These are phyloP conservation scores for Ips nitidus DNA, from an alignment of 1,140 invertebrate species.

Conservation along the genomic window DNA sequence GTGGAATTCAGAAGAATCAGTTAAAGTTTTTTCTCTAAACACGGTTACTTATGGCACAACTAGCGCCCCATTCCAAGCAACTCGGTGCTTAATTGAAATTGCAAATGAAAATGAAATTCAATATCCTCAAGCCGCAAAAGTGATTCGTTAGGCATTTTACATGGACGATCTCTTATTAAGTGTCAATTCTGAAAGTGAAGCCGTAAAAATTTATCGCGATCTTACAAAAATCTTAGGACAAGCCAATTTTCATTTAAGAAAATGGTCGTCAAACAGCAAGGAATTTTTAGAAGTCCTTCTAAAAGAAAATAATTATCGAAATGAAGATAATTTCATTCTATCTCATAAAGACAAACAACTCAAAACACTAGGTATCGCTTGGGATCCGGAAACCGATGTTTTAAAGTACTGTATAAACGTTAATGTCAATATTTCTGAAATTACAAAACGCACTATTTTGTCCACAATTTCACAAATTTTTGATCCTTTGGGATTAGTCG, in stretches of 20 bases:
- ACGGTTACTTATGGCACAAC: constrained; percentile 50
- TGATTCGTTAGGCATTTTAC: constrained; percentile 51
- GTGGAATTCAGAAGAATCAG: constrained; percentile 27
- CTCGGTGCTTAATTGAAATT: constrained; percentile 43
- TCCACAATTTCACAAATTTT: constrained; percentile 41
- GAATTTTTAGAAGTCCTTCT: constrained; percentile 4
- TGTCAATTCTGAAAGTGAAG: constrained; percentile 16
- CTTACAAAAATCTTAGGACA: constrained; percentile 17
- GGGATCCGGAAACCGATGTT: constrained; percentile 7
- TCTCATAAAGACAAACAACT: constrained; percentile 16
- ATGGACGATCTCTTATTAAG: constrained; percentile 52
- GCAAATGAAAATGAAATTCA: constrained; percentile 42
- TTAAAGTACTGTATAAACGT: constrained; percentile 8
- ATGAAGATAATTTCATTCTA: constrained; percentile 16
- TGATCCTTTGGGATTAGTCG: constrained; percentile 43
- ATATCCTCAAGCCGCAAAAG: constrained; percentile 43
- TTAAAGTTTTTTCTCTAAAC: constrained; percentile 43
- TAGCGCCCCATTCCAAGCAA: constrained; percentile 48
- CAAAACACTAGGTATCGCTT: constrained; percentile 19
- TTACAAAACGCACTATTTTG: constrained; percentile 43
- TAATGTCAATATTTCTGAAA: not conserved
- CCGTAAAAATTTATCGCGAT: constrained; percentile 23
- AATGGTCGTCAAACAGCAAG: constrained; percentile 22
- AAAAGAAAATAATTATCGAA: not conserved
- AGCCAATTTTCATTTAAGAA: constrained; percentile 26